Conservation (phyloP, 2,113 vertebrate genomes). For the Thymallus thymallus region DNA sequence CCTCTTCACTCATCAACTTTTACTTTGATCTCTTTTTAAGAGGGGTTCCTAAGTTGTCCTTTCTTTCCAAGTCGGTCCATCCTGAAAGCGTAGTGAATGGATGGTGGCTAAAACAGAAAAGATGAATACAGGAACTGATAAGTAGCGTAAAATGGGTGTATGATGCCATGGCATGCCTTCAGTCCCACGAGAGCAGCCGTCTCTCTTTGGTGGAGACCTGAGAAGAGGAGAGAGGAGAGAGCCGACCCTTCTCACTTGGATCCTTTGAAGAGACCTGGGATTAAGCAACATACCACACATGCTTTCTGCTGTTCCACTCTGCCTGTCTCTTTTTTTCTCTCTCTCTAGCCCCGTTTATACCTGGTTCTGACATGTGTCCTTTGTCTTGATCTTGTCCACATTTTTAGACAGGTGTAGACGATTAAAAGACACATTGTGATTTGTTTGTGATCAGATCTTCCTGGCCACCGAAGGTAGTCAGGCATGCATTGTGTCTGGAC, state of each 20-base stretch:
- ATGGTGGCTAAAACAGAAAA: slow-evolving; percentile 49
- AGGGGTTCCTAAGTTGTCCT: slow-evolving; percentile 36
- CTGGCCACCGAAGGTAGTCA: no score
- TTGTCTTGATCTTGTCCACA: no score
- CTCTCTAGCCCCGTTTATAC: no score
- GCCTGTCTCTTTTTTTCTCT: slow-evolving; percentile 16
- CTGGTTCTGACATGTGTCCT: no score
- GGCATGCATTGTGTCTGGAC: no score
- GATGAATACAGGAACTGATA: slow-evolving; percentile 69
- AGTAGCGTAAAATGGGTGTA: slow-evolving; percentile 73
- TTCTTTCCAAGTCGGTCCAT: slow-evolving; percentile 39
- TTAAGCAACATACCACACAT: slow-evolving; percentile 68
- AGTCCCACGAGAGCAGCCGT: slow-evolving; percentile 73
- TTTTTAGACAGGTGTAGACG: no score
- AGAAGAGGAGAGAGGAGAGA: slow-evolving; percentile 56
- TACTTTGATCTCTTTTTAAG: slow-evolving; percentile 73
- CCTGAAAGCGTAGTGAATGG: slow-evolving; percentile 66
- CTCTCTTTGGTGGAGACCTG: slow-evolving; percentile 62
- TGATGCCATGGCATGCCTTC: slow-evolving; percentile 72
- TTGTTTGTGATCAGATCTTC: no score
- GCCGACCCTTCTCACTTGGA: slow-evolving; percentile 56
- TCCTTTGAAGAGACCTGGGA: slow-evolving; percentile 74
- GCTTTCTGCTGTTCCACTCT: slow-evolving; percentile 54
- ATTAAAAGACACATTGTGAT: no score
- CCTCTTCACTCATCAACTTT: slow-evolving; percentile 57